Conservation (phyloP, 2,797 vertebrate genomes). For the Rhinoraja longicauda region DNA sequence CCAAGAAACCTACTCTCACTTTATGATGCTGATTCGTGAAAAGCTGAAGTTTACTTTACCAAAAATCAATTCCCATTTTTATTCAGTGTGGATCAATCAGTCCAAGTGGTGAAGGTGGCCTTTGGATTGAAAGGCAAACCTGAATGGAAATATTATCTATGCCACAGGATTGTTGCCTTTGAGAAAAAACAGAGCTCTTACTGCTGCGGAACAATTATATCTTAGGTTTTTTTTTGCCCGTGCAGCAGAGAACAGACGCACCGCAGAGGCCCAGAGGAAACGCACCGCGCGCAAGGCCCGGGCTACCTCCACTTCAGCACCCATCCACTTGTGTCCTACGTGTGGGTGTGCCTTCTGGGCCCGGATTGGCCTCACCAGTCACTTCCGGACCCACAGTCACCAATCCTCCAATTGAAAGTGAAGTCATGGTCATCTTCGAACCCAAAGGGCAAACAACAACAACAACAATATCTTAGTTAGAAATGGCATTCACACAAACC, state of each 20-base stretch:
- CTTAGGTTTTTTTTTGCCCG: no score
- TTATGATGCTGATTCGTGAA: neutral
- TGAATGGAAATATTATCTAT: neutral
- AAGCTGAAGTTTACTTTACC: neutral
- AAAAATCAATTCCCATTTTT: neutral
- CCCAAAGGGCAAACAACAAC: no score
- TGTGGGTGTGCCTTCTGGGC: no score
- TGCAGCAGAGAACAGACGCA: no score
- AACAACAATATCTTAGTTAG: neutral
- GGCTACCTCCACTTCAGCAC: no score
- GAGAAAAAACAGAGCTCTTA: neutral
- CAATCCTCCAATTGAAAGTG: no score
- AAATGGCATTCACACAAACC: neutral
- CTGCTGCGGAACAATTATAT: neutral
- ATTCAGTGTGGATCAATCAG: neutral
- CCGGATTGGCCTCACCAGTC: no score
- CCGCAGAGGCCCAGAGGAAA: no score
- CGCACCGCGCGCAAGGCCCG: no score
- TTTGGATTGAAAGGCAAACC: neutral
- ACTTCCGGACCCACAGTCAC: no score
- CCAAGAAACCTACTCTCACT: neutral
- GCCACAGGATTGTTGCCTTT: neutral
- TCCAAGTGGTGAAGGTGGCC: neutral
- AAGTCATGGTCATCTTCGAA: no score
- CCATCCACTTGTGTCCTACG: no score